Base-by-base conservation (phyloP, 64 coral and sea anemone species). In the Dendrophyllia cribrosa region DNA sequence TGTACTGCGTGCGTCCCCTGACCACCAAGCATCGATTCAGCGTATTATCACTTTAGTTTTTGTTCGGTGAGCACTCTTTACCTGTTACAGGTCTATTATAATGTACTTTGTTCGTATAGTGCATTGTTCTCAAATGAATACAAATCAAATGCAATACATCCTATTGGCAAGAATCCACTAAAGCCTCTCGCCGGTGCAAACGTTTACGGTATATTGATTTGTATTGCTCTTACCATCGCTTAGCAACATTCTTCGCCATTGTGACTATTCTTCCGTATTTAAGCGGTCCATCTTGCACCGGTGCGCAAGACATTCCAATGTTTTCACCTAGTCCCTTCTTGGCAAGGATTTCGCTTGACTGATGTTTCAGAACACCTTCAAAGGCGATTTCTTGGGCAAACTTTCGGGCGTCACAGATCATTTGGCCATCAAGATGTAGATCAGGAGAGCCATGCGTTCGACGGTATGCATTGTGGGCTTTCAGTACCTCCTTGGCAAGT, bases 351-450 rank as follows among this genome's bases (percentile, higher is more conserved):
- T 66, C 66, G 70, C 59, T 91, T 70, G 67, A 17, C 55, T 74
- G 76, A 58, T 94, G 92, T 21, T 75, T 45, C 15, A 97, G 26
- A 50, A 77, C 63, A 6, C 84, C 92, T 46, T 55, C 59, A 43
- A n/a, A 49, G 19, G 95, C 95, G 10, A 97, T 82, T 44, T 94
- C 59, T 51, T 97, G 74, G 25, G 95, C 95, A 65, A 80, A 97
- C 9, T 84, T 50, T 43, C 75, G 46, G 12, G 95, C 95, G 14
- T 83, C 69, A 22, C 78, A 79, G 17, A 51, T 91, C 91, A 97
- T 94, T 22, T 76, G 82, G 4, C 25, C 72, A 62, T 94, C 93
- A 10, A 97, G 75, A 43, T 74, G 86, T 76, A 97, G 81, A 6
- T 67, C 62, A 12, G 95, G 87, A 5, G 91, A 83, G 15, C 75